Percentiles rank a stretch among this genome's conserved stretches.
phyloP scores from a whole-genome alignment of 2,113 vertebrate genomes.

The Hiodon alosoides region DNA sequence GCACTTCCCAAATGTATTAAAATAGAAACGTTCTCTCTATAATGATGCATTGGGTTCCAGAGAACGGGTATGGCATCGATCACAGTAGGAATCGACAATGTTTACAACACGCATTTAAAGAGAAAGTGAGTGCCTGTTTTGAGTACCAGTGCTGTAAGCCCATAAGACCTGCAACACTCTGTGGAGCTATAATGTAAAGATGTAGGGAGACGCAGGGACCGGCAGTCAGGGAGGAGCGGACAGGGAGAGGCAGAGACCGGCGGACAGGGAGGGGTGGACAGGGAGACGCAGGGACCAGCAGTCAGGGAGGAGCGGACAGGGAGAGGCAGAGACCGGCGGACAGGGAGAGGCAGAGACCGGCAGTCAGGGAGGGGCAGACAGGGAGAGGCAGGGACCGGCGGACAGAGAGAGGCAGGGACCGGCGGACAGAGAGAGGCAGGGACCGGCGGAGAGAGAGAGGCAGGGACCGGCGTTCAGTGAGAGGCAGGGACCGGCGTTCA shows the following conservation, averaged over 20 bases:
- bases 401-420: conserved; percentile 19
- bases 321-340: conserved; percentile 27
- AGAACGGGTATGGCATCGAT: too few relatives aligned
- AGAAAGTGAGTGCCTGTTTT: background rate
- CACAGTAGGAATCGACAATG: too few relatives aligned
- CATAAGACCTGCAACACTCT: background rate
- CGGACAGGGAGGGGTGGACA: conserved; percentile 25
- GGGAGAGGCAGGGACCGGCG: conserved; percentile 26
- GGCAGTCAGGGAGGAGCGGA: conserved; percentile 25
- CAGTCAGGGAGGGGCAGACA: conserved; percentile 20
- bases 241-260: conserved; percentile 31
- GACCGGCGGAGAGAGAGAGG: conserved; percentile 17
- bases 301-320: conserved; percentile 21
- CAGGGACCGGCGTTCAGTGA: conserved; percentile 25
- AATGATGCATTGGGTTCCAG: too few relatives aligned
- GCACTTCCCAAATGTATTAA: too few relatives aligned
- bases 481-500: too few relatives aligned
- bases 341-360: conserved; percentile 20
- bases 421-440: conserved; percentile 7
- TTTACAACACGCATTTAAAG: too few relatives aligned
- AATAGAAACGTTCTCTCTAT: too few relatives aligned
- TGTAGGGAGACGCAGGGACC: conserved; percentile 26
- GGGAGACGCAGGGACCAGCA: conserved; percentile 19
- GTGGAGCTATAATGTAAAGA: conserved; percentile 15
- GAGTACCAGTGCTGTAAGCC: background rate